Conservation (phyloP, 2,888 invertebrate genomes). For the Beris chalybata region DNA sequence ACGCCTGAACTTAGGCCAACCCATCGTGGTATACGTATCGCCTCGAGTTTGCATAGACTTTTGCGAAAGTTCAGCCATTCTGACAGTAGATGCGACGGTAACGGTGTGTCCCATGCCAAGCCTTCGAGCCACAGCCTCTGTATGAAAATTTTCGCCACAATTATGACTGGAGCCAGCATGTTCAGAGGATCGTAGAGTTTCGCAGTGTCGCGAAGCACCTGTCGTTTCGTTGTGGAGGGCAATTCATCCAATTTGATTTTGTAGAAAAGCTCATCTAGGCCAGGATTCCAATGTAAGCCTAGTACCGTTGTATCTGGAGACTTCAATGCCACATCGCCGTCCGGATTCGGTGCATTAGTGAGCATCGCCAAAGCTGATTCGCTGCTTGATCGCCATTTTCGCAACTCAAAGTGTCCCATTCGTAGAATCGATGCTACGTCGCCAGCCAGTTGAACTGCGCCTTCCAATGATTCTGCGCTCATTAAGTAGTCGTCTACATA, state of each 20-base stretch:
- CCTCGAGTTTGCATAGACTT: not conserved
- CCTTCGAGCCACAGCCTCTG: no score
- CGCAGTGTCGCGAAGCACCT: no score
- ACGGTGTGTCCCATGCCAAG: no score
- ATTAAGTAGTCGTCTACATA: not conserved
- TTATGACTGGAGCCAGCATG: no score
- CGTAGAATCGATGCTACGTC: not conserved
- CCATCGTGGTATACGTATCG: not conserved
- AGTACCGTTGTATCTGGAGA: not conserved
- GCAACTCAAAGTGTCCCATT: no score
- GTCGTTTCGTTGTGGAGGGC: no score
- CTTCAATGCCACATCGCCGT: not conserved
- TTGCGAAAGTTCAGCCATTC: not conserved
- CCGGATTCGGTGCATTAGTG: not conserved
- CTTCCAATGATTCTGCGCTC: not conserved
- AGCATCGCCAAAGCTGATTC: not conserved
- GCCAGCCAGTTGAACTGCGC: not conserved
- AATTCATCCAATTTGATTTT: no score
- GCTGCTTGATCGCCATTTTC: no score
- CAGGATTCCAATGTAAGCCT: constrained; percentile 1
- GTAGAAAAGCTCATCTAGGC: not conserved
- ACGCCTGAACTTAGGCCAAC: not conserved
- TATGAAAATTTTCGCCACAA: no score
- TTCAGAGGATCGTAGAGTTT: no score
- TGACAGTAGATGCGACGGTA: not conserved